These are phyloP conservation scores for Ophioninae sp. DNA, from an alignment of 2,888 invertebrate species.

Conservation along the genomic window DNA sequence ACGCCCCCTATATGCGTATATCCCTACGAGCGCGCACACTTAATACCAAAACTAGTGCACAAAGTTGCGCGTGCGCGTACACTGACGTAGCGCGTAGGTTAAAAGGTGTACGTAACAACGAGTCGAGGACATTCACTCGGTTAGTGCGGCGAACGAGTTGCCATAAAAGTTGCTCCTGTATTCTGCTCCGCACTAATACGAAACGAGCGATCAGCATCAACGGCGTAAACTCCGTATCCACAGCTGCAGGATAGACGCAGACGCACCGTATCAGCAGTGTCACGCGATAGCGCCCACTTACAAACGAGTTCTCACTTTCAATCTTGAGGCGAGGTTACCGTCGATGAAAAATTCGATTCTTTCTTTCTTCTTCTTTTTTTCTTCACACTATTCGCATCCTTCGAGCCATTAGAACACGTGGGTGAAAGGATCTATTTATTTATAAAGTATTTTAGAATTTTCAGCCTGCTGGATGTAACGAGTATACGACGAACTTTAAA, in stretches of 20 bases:
- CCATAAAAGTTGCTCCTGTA: slow-evolving; percentile 54
- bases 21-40: background rate
- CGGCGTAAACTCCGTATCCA: slow-evolving; percentile 49
- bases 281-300: slow-evolving; percentile 62
- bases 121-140: slow-evolving; percentile 60
- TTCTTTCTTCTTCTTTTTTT: too few species aligned
- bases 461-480: too few species aligned
- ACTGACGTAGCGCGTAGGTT: slow-evolving; percentile 25
- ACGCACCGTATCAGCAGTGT: slow-evolving; percentile 34
- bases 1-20: background rate
- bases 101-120: slow-evolving; percentile 40
- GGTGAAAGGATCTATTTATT: too few species aligned
- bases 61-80: background rate
- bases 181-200: slow-evolving; percentile 46
- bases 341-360: too few species aligned
- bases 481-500: too few species aligned
- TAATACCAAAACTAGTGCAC: too few species aligned
- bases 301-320: slow-evolving; percentile 63
- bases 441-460: too few species aligned
- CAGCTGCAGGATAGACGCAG: slow-evolving; percentile 22
- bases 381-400: too few species aligned
- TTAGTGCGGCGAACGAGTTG: slow-evolving; percentile 57
- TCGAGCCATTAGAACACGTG: too few species aligned
- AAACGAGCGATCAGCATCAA: slow-evolving; percentile 40
- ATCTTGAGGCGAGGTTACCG: too few species aligned